Percentiles rank a stretch among this genome's conserved stretches.
Evolutionary conservation across 2,888 invertebrate species (phyloP).

Genomic region (Aelia acuminata): DNA sequence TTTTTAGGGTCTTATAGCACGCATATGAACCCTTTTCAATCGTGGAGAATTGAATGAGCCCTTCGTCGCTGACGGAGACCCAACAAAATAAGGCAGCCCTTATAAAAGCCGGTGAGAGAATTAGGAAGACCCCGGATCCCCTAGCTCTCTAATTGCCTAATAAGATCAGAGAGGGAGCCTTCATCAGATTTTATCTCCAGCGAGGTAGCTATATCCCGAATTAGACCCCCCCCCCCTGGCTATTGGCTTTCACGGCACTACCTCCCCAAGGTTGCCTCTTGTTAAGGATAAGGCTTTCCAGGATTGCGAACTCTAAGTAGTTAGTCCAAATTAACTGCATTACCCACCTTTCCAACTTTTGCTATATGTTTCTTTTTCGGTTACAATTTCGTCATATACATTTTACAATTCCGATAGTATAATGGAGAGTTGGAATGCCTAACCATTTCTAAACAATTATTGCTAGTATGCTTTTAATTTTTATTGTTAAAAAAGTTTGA

Average conservation of each 20-base stretch:
- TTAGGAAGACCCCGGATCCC: slow-evolving; percentile 28
- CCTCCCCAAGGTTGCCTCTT: neutral
- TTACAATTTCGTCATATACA: neutral
- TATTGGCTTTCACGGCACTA: slow-evolving; percentile 35
- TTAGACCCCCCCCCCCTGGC: neutral
- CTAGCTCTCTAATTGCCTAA: slow-evolving; percentile 26
- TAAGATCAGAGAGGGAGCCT: slow-evolving; percentile 40
- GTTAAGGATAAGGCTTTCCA: neutral
- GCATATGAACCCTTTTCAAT: neutral
- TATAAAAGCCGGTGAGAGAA: slow-evolving; percentile 19
- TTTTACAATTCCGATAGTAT: no score
- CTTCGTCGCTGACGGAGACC: neutral
- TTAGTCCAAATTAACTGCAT: neutral
- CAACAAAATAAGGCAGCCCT: slow-evolving; percentile 9
- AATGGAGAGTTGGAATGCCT: no score
- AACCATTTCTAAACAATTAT: no score
- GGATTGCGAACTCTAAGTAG: neutral
- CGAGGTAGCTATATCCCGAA: slow-evolving; percentile 43
- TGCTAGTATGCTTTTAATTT: no score
- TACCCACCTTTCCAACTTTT: neutral
- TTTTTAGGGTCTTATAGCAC: neutral
- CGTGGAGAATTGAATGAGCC: neutral
- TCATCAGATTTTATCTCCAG: slow-evolving; percentile 39
- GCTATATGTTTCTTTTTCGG: neutral
- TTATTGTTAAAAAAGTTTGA: no score